Evolutionary conservation across 2,888 invertebrate genomes (phyloP).

Genomic region (Barypeithes pellucidus): DNA sequence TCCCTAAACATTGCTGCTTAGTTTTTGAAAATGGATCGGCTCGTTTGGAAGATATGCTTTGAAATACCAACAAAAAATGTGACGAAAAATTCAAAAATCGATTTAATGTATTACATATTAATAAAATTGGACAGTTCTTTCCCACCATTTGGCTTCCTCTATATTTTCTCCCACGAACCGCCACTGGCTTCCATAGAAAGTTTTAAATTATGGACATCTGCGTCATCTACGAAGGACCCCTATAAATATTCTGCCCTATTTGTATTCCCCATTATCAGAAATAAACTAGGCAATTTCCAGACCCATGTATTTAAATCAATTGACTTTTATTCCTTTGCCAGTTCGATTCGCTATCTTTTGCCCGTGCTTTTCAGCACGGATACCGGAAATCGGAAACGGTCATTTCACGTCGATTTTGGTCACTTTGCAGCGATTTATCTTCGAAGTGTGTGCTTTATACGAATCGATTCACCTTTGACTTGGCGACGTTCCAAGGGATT

Average conservation of each 20-base stretch:
- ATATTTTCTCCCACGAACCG: too few relatives aligned
- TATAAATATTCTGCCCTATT: background rate
- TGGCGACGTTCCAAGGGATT: slow-evolving; percentile 11
- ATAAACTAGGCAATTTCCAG: background rate
- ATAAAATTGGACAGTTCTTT: too few relatives aligned
- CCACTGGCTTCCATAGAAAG: too few relatives aligned
- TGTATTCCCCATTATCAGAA: background rate
- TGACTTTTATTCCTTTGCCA: slow-evolving; percentile 8
- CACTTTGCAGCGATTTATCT: slow-evolving; percentile 21
- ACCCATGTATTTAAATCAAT: slow-evolving; percentile 12
- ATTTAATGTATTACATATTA: too few relatives aligned
- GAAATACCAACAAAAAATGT: too few relatives aligned
- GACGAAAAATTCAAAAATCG: too few relatives aligned
- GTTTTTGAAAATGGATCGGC: too few relatives aligned
- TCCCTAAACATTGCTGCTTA: too few relatives aligned
- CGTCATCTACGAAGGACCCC: background rate
- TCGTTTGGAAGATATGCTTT: too few relatives aligned
- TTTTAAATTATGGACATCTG: too few relatives aligned
- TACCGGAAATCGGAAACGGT: background rate
- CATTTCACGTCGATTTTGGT: slow-evolving; percentile 17
- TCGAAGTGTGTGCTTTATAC: slow-evolving; percentile 13
- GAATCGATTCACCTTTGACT: slow-evolving; percentile 38
- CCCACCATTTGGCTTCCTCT: too few relatives aligned
- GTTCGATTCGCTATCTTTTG: background rate
- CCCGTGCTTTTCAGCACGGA: background rate